Evolutionary conservation across 2,113 vertebrate species (phyloP).

Genomic region (Murina feae): DNA sequence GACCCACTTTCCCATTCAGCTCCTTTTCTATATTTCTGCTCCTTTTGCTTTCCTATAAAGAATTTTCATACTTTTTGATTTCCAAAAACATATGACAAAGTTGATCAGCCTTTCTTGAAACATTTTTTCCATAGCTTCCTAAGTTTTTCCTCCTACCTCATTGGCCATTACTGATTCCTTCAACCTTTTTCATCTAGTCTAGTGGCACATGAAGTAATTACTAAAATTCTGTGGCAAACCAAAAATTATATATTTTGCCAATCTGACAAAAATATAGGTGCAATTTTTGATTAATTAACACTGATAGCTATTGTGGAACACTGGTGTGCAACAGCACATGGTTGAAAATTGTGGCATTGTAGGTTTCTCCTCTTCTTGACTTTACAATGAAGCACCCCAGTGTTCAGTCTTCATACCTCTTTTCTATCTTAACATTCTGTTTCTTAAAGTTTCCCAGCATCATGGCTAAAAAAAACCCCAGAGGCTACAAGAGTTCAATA

Average conservation of each 20-base stretch:
- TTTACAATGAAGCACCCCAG: too few relatives aligned
- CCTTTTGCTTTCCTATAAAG: background rate
- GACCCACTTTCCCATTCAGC: too few relatives aligned
- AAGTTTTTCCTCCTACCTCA: background rate
- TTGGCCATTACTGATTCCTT: background rate
- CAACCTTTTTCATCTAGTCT: background rate
- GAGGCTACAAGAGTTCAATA: background rate
- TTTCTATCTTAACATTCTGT: background rate
- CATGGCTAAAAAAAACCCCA: background rate
- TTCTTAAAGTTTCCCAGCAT: background rate
- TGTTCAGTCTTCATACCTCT: too few relatives aligned
- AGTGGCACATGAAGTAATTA: too few relatives aligned
- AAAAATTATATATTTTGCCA: too few relatives aligned
- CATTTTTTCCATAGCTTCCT: background rate
- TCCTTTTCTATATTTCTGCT: background rate
- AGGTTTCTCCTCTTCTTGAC: too few relatives aligned
- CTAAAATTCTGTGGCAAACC: too few relatives aligned
- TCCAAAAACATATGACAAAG: background rate
- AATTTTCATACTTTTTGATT: background rate
- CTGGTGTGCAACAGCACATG: too few relatives aligned
- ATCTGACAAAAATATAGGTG: too few relatives aligned
- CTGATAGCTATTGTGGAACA: too few relatives aligned
- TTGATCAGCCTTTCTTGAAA: background rate
- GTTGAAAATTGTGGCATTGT: too few relatives aligned
- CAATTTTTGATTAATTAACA: too few relatives aligned